Evolutionary conservation across 2,113 vertebrate species (phyloP), one percentile per base, ranked within the genome.

Genomic region (Thermophis baileyi): DNA sequence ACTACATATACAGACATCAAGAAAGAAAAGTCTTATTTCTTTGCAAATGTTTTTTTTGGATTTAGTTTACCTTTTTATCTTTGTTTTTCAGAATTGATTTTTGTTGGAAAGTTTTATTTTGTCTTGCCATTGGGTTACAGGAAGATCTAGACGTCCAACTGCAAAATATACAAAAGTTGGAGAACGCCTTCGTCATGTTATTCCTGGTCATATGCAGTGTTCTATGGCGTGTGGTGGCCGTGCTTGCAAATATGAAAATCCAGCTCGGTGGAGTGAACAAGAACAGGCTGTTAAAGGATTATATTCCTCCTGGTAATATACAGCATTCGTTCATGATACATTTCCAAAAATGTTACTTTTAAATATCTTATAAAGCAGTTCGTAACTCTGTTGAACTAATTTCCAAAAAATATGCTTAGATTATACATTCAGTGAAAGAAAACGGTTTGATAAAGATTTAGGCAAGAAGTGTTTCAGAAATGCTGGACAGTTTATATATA

Each of bases 171-270:
- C 99, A 0, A 99, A 99, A 97, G 98, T 99, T 55, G 99, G 99
- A 10, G 99, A 99, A 95, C 99, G 98, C 20, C 97, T 99, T 93
- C 98, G 99, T 50, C 99, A 99, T 40, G 99, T 99, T 89, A 99
- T 99, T 93, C 99, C 99, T 0, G 98, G 99, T 11, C 98, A 98
- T 95, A 97, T 99, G 99, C 99, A 99, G 94, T 99, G 99, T 95
- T 99, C 99, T 24, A 98, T 99, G 99, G 98, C 99, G 0, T 99
- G 99, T 47, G 99, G 99, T 1, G 99, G 99, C 8, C 98, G 97
- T 55, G 98, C 99, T 0, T 99, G 99, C 98, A 99, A 99, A 97
- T 99, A 99, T 1, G 99, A 99, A 96, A 99, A 99, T 92, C 98
- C 99, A 0, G 96, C 98, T 24, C 98, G 99, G 91, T 99, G 99